Evolutionary conservation across 2,888 invertebrate genomes (phyloP).

Genomic region (Stratiomys singularior): DNA sequence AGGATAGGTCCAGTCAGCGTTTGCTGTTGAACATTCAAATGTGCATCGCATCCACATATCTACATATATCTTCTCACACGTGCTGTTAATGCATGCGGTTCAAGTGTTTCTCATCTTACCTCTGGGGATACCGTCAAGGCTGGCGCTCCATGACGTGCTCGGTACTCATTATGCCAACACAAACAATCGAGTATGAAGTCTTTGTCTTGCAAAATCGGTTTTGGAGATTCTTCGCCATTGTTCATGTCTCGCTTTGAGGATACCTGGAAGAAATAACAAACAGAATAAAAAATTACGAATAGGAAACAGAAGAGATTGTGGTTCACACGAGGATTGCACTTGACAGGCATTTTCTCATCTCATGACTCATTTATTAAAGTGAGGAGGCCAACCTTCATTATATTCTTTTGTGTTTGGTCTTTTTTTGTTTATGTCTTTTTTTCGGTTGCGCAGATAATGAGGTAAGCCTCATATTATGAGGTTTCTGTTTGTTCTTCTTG

Average conservation of each 20-base stretch:
- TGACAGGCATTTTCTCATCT: background rate
- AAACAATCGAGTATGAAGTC: constrained; percentile 84
- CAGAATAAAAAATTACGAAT: background rate
- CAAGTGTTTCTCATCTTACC: constrained; percentile 68
- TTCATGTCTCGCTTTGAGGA: constrained; percentile 53
- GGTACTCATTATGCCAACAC: constrained; percentile 85
- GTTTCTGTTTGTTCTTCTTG: too few species aligned
- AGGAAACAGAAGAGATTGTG: background rate
- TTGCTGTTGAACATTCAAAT: too few species aligned
- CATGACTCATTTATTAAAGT: too few species aligned
- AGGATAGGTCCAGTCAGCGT: too few species aligned
- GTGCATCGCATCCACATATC: too few species aligned
- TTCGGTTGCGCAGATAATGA: too few species aligned
- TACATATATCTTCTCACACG: background rate
- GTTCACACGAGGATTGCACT: constrained; percentile 10
- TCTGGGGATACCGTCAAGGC: constrained; percentile 80
- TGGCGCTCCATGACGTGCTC: constrained; percentile 79
- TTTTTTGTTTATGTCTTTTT: too few species aligned
- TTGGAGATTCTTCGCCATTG: constrained; percentile 54
- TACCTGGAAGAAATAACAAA: constrained; percentile 45
- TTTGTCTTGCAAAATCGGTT: constrained; percentile 68
- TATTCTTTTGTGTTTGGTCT: too few species aligned
- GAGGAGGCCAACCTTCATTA: too few species aligned
- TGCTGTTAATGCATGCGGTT: background rate
- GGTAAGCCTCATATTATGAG: too few species aligned